Evolutionary conservation across 1,140 invertebrate species (phyloP).

Genomic region (Lysiphlebus fabarum): DNA sequence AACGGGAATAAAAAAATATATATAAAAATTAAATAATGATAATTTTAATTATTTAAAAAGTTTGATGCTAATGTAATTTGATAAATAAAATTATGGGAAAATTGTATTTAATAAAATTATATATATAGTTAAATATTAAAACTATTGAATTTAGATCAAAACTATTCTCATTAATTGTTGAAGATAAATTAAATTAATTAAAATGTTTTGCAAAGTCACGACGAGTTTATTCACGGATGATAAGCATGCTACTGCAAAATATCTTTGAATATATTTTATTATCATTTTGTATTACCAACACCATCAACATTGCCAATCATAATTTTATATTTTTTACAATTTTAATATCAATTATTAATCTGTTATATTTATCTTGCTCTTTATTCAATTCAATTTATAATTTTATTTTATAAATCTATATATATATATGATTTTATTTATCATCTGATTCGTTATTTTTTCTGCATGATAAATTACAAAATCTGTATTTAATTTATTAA

Average conservation of each 20-base stretch:
- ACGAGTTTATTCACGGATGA: slow-evolving; percentile 21
- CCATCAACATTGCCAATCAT: no score
- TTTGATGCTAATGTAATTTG: no score
- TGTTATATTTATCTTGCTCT: not conserved
- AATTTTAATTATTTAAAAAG: no score
- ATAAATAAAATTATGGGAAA: not conserved
- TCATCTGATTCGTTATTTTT: no score
- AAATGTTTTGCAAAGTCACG: slow-evolving; percentile 18
- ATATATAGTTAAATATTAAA: slow-evolving; percentile 13
- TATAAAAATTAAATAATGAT: no score
- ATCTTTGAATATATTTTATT: slow-evolving; percentile 2
- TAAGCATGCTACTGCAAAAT: slow-evolving; percentile 8
- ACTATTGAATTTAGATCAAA: slow-evolving; percentile 10
- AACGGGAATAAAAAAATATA: no score
- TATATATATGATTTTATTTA: no score
- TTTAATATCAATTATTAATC: not conserved
- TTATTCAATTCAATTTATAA: slow-evolving; percentile 5
- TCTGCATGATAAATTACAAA: no score
- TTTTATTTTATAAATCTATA: not conserved
- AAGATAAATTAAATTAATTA: slow-evolving; percentile 19
- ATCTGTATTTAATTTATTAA: no score
- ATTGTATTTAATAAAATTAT: slow-evolving; percentile 1
- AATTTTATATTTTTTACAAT: slow-evolving; percentile 12
- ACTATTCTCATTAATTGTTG: slow-evolving; percentile 13
- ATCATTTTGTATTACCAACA: not conserved